phyloP scores from a whole-genome alignment of 2,888 invertebrate species.

The Laspeyria flexula region DNA sequence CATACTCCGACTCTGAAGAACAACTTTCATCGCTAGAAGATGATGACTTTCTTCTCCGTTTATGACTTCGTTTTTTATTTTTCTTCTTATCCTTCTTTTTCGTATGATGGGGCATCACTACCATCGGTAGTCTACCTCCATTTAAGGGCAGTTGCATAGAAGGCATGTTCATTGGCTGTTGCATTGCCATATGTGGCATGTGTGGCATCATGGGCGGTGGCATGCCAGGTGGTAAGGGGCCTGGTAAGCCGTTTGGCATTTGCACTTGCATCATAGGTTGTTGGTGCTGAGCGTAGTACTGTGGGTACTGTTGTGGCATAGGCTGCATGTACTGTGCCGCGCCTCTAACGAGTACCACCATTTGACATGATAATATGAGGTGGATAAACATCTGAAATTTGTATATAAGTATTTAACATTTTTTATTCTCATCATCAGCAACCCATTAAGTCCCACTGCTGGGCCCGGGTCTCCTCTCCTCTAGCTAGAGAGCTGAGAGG shows the following conservation, averaged over 20 bases:
- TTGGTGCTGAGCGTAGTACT: slow-evolving; percentile 4
- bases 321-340: slow-evolving; percentile 21
- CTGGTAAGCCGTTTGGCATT: slow-evolving; percentile 24
- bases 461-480: too few relatives aligned
- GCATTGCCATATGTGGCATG: slow-evolving; percentile 35
- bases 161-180: slow-evolving; percentile 38
- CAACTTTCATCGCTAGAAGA: slow-evolving; percentile 44
- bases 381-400: slow-evolving; percentile 26
- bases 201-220: slow-evolving; percentile 44
- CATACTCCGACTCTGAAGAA: slow-evolving; percentile 40
- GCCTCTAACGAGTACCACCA: slow-evolving; percentile 14
- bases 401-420: too few relatives aligned
- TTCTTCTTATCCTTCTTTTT: slow-evolving; percentile 51
- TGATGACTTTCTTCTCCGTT: slow-evolving; percentile 35
- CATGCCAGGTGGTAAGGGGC: slow-evolving; percentile 36
- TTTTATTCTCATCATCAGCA: not conserved
- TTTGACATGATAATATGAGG: not conserved
- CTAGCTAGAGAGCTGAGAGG: too few relatives aligned
- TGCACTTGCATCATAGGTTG: slow-evolving; percentile 34
- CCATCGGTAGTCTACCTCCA: slow-evolving; percentile 62
- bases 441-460: too few relatives aligned
- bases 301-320: slow-evolving; percentile 8
- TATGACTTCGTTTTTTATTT: slow-evolving; percentile 33
- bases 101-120: slow-evolving; percentile 71
- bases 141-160: slow-evolving; percentile 46